Evolutionary conservation across 1,140 invertebrate genomes (phyloP).

Genomic region (Chymomyza costata): DNA sequence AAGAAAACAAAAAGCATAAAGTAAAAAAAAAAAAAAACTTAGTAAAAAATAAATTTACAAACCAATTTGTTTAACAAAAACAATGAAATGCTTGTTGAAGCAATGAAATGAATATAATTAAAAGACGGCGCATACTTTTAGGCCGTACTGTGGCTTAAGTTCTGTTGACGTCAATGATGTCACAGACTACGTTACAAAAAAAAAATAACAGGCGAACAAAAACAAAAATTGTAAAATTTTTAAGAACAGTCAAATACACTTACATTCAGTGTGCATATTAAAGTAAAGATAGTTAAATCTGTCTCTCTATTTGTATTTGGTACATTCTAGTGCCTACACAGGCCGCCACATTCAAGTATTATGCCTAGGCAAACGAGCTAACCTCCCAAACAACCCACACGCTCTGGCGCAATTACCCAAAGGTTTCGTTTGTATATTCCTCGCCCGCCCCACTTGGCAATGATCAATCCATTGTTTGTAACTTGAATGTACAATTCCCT

Average conservation of each 20-base stretch:
- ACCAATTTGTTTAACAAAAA: slow-evolving; percentile 18
- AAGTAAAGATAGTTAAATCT: slow-evolving; percentile 29
- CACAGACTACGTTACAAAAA: slow-evolving; percentile 56
- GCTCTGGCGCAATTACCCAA: slow-evolving; percentile 17
- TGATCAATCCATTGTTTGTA: slow-evolving; percentile 30
- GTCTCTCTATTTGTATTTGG: slow-evolving; percentile 46
- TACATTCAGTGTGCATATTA: slow-evolving; percentile 5
- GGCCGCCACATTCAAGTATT: slow-evolving; percentile 59
- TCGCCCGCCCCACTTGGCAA: slow-evolving; percentile 26
- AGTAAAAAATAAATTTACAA: slow-evolving; percentile 23
- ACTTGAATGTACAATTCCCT: slow-evolving; percentile 29
- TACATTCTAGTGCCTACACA: slow-evolving; percentile 65
- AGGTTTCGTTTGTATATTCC: slow-evolving; percentile 60
- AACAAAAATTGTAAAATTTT: slow-evolving; percentile 9
- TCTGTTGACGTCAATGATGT: slow-evolving; percentile 39
- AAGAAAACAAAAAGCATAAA: slow-evolving; percentile 14
- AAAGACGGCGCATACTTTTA: slow-evolving; percentile 34
- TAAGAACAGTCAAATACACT: slow-evolving; percentile 24
- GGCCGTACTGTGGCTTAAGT: slow-evolving; percentile 45
- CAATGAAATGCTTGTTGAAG: slow-evolving; percentile 17
- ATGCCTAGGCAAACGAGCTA: slow-evolving; percentile 29
- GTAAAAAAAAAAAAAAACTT: slow-evolving; percentile 2
- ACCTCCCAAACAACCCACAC: slow-evolving; percentile 7
- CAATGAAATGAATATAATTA: slow-evolving; percentile 13
- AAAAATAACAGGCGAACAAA: slow-evolving; percentile 29